These are phyloP conservation scores for Lagopus leucura DNA, from an alignment of 2,113 vertebrate species.

Conservation along the genomic window DNA sequence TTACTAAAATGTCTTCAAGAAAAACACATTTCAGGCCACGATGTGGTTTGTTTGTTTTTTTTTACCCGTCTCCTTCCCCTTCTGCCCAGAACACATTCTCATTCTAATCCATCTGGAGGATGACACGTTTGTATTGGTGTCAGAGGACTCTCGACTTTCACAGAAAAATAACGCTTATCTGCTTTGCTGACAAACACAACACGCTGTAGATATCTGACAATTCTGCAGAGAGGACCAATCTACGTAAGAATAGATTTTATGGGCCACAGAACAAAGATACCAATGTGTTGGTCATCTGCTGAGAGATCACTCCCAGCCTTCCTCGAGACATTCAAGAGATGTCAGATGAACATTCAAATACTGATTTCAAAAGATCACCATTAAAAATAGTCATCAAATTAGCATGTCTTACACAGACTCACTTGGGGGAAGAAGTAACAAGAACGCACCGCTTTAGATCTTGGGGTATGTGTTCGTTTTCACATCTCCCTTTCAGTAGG, in stretches of 20 bases:
- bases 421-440: fast-evolving
- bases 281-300: not conserved
- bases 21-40: not conserved
- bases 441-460: not conserved
- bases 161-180: not conserved
- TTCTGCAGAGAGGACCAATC: not conserved
- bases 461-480: not conserved
- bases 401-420: not conserved
- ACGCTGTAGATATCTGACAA: not conserved
- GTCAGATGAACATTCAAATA: not conserved
- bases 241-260: not conserved
- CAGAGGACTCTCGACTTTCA: not conserved
- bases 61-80: not conserved
- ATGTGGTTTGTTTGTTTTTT: not conserved
- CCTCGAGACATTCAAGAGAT: not conserved
- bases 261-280: not conserved
- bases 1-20: not conserved
- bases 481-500: not conserved
- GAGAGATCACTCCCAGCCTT: not conserved
- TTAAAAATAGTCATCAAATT: not conserved
- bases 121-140: not conserved
- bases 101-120: not conserved
- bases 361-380: not conserved
- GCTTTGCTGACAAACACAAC: not conserved
- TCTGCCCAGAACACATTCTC: not conserved